Evolutionary conservation across 2,888 invertebrate species (phyloP), one percentile per base, ranked within the genome.

Genomic region (Entomobrya multifasciata): DNA sequence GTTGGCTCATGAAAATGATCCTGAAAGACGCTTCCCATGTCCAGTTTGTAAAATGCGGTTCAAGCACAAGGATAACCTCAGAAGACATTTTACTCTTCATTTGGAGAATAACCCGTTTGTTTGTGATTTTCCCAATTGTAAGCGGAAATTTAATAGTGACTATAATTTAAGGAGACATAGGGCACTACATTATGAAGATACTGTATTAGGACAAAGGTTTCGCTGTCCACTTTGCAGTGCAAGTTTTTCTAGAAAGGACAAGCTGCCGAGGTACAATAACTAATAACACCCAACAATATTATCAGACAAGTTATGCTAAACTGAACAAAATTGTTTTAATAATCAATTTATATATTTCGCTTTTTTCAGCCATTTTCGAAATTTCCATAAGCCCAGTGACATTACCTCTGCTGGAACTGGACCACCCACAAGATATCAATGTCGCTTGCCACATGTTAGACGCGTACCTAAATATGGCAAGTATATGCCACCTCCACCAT

Each of bases 81-180:
- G 78, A 15, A 41, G 83, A 11, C 87, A 87, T 41, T 85, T 87
- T 44, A 67, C 60, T 41, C 30, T 85, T 3, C 87, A 87, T 36
- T 30, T 87, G 67, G 87, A 85, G 15, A 84, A 84, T 20, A 87
- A 85, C 17, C 87, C 87, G 25, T 87, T 22, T 27, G 36, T 47
- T 3, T 87, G 87, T 49, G 41, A 85, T n/a, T 79, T 85, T 49
- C 79, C 74, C 4, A 44, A 30, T 10, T 87, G 87, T 27, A 52
- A 65, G 4, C 41, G 47, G 15, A 87, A 85, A 25, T 85, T 87
- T 49, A 72, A 55, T 11, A 67, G 76, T 13, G 30, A 60, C 8
- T 80, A 87, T 22, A 74, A 87, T 47, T 67, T 87, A 2, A n/a
- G 65, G 10, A 20, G 87, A 27, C 87, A 87, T 57, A 65, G 41